phyloP scores from a whole-genome alignment of 2,888 invertebrate genomes.

The Leptinotarsa tumamoca region DNA sequence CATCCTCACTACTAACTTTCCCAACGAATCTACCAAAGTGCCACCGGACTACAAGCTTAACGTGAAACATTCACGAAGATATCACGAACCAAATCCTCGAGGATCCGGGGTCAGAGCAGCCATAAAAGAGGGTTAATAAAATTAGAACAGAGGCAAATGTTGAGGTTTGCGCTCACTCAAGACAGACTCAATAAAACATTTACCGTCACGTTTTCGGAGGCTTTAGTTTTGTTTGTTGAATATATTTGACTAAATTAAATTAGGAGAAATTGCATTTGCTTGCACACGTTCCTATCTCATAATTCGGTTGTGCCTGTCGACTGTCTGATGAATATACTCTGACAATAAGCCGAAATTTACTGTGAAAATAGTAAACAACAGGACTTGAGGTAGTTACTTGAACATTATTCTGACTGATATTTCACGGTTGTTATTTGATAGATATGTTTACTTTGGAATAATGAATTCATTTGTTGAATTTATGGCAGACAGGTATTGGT shows the following conservation, averaged over 20 bases:
- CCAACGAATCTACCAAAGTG: neutral
- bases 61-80: slow-evolving; percentile 8
- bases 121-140: slow-evolving; percentile 39
- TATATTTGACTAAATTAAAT: slow-evolving; percentile 43
- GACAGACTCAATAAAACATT: slow-evolving; percentile 39
- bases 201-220: slow-evolving; percentile 38
- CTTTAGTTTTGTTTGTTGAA: slow-evolving; percentile 36
- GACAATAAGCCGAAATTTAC: neutral
- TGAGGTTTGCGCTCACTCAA: slow-evolving; percentile 36
- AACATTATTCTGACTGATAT: too few species aligned
- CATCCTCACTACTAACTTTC: neutral
- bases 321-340: neutral
- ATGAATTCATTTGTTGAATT: too few species aligned
- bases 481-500: too few species aligned
- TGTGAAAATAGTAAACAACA: neutral
- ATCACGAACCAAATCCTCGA: slow-evolving; percentile 10
- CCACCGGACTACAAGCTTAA: neutral
- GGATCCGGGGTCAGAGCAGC: slow-evolving; percentile 30
- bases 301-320: slow-evolving; percentile 2
- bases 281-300: slow-evolving; percentile 34
- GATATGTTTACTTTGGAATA: too few species aligned
- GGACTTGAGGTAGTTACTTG: too few species aligned
- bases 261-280: slow-evolving; percentile 30
- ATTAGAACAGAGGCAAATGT: slow-evolving; percentile 37
- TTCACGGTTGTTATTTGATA: too few species aligned